phyloP scores from a whole-genome alignment of 2,797 vertebrate species.

The Catostomus latipinnis region DNA sequence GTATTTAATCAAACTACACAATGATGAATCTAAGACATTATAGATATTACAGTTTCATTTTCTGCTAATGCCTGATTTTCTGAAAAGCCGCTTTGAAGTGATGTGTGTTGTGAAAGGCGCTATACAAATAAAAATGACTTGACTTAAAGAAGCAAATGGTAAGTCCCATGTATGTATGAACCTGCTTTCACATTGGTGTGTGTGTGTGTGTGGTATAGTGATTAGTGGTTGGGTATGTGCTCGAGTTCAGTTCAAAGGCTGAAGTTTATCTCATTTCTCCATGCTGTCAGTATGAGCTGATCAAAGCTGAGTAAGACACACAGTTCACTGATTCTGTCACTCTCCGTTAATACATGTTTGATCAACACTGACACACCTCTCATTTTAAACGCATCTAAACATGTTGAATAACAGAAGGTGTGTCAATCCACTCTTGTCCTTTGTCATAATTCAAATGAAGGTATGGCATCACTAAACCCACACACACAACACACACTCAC shows the following conservation, averaged over 20 bases:
- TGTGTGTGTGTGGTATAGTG: conserved; percentile 21
- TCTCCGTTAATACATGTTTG: conserved; percentile 78
- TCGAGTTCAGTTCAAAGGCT: conserved; percentile 75
- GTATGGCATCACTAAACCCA: conserved; percentile 22
- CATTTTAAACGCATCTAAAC: conserved; percentile 13
- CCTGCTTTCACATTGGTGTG: conserved; percentile 36
- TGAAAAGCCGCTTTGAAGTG: no score
- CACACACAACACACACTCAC: background rate
- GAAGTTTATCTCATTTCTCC: conserved; percentile 64
- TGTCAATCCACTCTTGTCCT: conserved; percentile 7
- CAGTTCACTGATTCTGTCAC: conserved; percentile 79
- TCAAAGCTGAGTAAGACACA: conserved; percentile 77
- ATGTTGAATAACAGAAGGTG: conserved; percentile 30
- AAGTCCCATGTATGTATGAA: conserved; percentile 48
- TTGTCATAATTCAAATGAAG: conserved; percentile 29
- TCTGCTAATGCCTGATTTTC: no score
- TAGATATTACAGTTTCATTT: no score
- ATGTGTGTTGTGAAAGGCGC: no score
- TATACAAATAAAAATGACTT: no score
- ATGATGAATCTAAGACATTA: no score
- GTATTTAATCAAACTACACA: no score
- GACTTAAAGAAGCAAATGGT: background rate
- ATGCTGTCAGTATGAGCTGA: conserved; percentile 70
- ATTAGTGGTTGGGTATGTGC: conserved; percentile 6
- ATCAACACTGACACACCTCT: conserved; percentile 69